Evolutionary conservation across 2,113 vertebrate species (phyloP).

Genomic region (Rhagologus leucostigma): DNA sequence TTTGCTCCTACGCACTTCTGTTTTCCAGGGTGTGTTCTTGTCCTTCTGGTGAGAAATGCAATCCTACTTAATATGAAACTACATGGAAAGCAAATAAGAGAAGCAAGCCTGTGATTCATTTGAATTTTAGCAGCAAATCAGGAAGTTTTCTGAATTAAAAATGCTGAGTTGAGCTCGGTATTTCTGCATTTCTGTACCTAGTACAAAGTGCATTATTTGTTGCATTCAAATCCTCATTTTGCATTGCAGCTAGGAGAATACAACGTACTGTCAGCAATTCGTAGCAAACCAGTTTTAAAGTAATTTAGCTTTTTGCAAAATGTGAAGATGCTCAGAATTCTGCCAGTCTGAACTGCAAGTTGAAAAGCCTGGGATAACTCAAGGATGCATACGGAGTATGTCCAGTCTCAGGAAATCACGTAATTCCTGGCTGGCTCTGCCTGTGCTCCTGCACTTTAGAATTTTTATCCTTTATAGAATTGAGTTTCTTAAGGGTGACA

Average conservation of each 20-base stretch:
- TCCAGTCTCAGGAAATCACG: not conserved
- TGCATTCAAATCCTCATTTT: not conserved
- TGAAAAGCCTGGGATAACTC: not conserved
- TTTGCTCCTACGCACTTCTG: not conserved
- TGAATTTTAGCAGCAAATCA: not conserved
- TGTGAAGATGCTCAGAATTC: not conserved
- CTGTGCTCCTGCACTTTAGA: not conserved
- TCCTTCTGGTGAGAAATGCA: not conserved
- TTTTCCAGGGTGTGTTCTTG: not conserved
- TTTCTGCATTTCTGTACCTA: not conserved
- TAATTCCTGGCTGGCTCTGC: not conserved
- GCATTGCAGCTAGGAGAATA: not conserved
- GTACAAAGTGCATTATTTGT: not conserved
- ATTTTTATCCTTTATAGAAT: not conserved
- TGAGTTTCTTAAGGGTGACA: not conserved
- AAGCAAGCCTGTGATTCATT: not conserved
- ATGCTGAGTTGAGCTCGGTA: not conserved
- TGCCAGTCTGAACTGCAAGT: not conserved
- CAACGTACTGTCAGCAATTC: not conserved
- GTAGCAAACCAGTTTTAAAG: not conserved
- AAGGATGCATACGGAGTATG: not conserved
- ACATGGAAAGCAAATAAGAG: not conserved
- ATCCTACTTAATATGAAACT: not conserved
- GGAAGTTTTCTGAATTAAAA: slow-evolving; percentile 4
- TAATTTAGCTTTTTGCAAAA: not conserved